Evolutionary conservation across 2,113 vertebrate genomes (phyloP).

Genomic region (Spea multiplicata): DNA sequence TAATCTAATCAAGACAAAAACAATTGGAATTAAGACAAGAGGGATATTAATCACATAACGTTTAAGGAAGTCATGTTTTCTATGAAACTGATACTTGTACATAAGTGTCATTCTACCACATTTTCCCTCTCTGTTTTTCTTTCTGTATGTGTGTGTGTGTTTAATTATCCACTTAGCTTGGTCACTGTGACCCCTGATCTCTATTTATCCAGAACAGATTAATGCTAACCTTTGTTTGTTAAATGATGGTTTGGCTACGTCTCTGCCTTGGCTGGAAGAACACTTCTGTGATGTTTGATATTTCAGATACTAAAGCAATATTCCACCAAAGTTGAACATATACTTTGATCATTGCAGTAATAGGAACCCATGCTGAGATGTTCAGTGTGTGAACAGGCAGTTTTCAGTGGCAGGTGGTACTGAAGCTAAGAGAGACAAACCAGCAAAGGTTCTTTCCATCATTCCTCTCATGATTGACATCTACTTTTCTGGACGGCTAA

Average conservation of each 20-base stretch:
- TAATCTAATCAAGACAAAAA: too few relatives aligned
- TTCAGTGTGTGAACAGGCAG: neutral
- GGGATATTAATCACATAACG: too few relatives aligned
- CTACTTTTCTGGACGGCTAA: neutral
- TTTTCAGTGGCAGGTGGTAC: neutral
- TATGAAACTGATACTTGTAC: too few relatives aligned
- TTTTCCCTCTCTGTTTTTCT: too few relatives aligned
- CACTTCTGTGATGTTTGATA: neutral
- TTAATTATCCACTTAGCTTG: neutral
- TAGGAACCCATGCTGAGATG: conserved; percentile 1
- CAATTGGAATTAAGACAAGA: too few relatives aligned
- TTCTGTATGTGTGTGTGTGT: too few relatives aligned
- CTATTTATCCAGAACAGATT: neutral
- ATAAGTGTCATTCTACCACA: too few relatives aligned
- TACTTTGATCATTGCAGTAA: neutral
- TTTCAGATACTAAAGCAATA: neutral
- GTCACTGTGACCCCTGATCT: neutral
- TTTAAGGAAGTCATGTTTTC: too few relatives aligned
- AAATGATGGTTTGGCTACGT: neutral
- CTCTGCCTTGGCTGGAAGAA: neutral
- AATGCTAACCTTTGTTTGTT: neutral
- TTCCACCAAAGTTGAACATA: neutral
- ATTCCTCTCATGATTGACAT: neutral
- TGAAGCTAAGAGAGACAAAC: neutral
- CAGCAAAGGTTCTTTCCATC: neutral